Evolutionary conservation across 2,113 vertebrate species (phyloP).

Genomic region (Rhinichthys klamathensis): DNA sequence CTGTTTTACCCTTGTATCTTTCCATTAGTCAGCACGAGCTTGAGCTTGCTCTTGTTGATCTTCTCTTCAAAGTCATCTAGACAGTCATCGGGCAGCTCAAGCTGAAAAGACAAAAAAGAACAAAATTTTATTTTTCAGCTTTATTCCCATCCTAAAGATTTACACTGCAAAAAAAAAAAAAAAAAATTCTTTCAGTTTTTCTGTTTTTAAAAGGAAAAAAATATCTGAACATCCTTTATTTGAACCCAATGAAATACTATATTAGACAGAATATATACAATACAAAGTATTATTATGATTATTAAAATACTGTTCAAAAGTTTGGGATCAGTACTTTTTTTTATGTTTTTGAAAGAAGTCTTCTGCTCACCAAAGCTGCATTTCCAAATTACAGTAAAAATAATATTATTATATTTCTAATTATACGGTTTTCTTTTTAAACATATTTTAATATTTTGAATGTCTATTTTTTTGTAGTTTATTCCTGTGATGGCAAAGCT

Average conservation of each 20-base stretch:
- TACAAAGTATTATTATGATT: too few species aligned
- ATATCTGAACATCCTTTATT: background rate
- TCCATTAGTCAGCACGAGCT: slow-evolving; percentile 86
- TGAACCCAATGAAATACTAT: background rate
- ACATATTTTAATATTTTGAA: too few species aligned
- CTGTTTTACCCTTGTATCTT: slow-evolving; percentile 78
- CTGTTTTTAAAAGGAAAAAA: too few species aligned
- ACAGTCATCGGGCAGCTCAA: slow-evolving; percentile 74
- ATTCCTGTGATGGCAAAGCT: too few species aligned
- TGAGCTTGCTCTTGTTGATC: slow-evolving; percentile 83
- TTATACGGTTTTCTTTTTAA: too few species aligned
- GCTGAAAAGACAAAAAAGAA: slow-evolving; percentile 64
- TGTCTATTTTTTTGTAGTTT: too few species aligned
- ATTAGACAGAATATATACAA: background rate
- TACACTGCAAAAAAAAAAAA: background rate
- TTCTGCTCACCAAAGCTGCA: background rate
- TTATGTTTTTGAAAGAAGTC: too few species aligned
- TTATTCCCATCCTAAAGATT: background rate
- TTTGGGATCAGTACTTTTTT: background rate
- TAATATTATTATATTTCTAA: background rate
- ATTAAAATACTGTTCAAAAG: background rate
- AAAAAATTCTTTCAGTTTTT: background rate
- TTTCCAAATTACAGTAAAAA: background rate
- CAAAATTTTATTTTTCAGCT: too few species aligned
- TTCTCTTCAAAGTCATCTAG: slow-evolving; percentile 85